These are phyloP conservation scores for Ceratina calcarata DNA, from an alignment of 1,140 invertebrate species.

Conservation along the genomic window DNA sequence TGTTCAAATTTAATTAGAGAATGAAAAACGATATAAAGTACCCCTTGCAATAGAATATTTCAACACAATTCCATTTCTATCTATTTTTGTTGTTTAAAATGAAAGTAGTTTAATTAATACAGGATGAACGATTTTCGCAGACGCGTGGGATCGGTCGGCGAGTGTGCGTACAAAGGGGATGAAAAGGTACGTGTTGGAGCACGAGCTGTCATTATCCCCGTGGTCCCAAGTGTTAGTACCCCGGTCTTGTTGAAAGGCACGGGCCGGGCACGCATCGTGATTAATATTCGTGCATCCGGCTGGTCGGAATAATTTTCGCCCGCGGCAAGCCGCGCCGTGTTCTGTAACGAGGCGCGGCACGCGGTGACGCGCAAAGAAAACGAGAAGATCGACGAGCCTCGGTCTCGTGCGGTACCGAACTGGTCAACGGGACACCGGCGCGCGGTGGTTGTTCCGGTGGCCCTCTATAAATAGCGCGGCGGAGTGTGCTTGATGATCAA, in stretches of 20 bases:
- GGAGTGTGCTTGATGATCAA: constrained; percentile 48
- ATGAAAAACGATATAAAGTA: too few species aligned
- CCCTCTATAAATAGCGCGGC: constrained; percentile 60
- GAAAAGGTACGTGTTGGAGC: neutral
- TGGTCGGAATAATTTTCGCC: constrained; percentile 24
- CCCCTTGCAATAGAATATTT: too few species aligned
- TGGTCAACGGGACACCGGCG: constrained; percentile 33
- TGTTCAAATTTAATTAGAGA: too few species aligned
- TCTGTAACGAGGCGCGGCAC: neutral
- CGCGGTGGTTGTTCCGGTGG: constrained; percentile 46
- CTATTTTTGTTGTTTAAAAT: too few species aligned
- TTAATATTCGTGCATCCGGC: constrained; percentile 35
- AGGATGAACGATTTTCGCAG: constrained; percentile 9
- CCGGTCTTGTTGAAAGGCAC: neutral
- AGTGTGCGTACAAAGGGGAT: constrained; percentile 1
- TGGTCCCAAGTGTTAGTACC: constrained; percentile 25
- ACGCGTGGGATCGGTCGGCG: constrained; percentile 2
- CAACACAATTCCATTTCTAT: too few species aligned
- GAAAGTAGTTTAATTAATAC: too few species aligned
- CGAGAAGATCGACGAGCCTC: constrained; percentile 25
- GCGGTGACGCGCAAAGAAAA: constrained; percentile 33
- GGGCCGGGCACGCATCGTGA: neutral
- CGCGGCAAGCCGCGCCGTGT: neutral
- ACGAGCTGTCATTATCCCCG: constrained; percentile 18
- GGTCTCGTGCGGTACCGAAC: constrained; percentile 8